A percentile compares a stretch with the other conserved stretches of the same genome.
Evolutionary conservation across 92 coral and sea anemone species (phyloP).

Genomic region (Bergia puertoricense): DNA sequence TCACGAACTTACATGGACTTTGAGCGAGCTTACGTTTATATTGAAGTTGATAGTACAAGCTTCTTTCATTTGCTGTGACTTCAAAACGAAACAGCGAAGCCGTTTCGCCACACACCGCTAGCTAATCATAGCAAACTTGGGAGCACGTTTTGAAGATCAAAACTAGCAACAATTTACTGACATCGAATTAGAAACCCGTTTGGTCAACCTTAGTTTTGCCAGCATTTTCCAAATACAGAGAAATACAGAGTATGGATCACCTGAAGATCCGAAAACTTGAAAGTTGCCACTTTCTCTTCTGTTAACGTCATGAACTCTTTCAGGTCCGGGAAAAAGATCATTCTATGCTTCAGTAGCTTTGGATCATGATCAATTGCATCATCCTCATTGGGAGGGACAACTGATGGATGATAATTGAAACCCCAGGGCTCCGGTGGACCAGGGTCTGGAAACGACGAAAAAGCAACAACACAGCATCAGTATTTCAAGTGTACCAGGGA

Average conservation of each 20-base stretch:
- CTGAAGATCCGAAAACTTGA: constrained; percentile 5
- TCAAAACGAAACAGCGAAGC: too few relatives aligned
- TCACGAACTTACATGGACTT: too few relatives aligned
- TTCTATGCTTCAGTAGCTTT: background rate
- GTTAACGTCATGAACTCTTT: background rate
- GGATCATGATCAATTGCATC: constrained; percentile 12
- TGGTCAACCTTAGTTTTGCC: too few relatives aligned
- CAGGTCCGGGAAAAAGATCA: background rate
- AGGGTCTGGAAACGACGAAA: background rate
- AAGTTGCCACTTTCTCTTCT: constrained; percentile 19
- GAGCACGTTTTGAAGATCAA: too few relatives aligned
- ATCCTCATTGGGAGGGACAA: constrained; percentile 20
- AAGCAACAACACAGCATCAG: background rate
- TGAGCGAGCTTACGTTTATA: too few relatives aligned
- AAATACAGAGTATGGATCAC: background rate
- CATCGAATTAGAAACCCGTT: too few relatives aligned
- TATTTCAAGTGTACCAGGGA: too few relatives aligned
- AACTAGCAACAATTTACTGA: too few relatives aligned
- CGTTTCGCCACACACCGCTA: too few relatives aligned
- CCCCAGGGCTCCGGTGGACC: constrained; percentile 19
- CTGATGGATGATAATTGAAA: background rate
- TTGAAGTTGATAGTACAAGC: too few relatives aligned
- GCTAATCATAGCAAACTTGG: too few relatives aligned
- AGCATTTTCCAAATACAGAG: background rate
- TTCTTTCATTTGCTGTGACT: too few relatives aligned